Base-by-base conservation (phyloP, 35 echinoderm and acorn worm genomes). In the Diadema setosum region DNA sequence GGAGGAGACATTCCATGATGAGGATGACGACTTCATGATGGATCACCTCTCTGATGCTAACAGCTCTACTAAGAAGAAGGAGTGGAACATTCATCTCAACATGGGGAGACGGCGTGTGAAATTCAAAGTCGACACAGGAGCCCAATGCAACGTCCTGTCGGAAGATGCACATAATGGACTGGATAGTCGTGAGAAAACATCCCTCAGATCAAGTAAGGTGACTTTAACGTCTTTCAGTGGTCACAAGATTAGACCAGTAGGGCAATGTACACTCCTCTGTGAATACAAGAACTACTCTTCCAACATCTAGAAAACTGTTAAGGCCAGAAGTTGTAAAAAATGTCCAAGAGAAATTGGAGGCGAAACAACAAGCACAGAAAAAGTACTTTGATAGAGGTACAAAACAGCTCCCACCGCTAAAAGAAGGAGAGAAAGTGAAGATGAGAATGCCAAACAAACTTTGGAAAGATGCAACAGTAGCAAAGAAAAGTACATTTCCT, bases 121-220 rank as follows among this genome's bases (percentile, higher is more conserved):
- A n/a, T n/a, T n/a, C n/a, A n/a, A n/a, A n/a, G n/a, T n/a, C n/a
- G n/a, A n/a, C n/a, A n/a, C n/a, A 5, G 70, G 86, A 46, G 86
- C 86, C 4, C 26, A 88, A 49, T 88, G 86, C 34, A 88, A 88
- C 69, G 65, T 88, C 14, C 75, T 88, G 11, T n/a, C 30, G n/a
- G 15, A 46, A 3, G 21, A 80, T 1, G 55, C 32, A 4, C 39
- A 80, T n/a, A 45, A 59, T 4, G 34, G 3, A 33, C 29, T 78
- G 5, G 34, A 80, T 20, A 39, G 9, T 52, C 9, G 48, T n/a
- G n/a, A 52, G 9, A n/a, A 52, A n/a, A 52, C 48, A 52, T 11
- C 48, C 9, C 9, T 52, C 9, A 52, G n/a, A 52, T n/a, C 18
- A 70, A 70, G 65, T 70, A 70, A 70, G 65, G 31, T 70, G 7